phyloP scores from a whole-genome alignment of 2,888 invertebrate species.

The Hedychridium roseum region DNA sequence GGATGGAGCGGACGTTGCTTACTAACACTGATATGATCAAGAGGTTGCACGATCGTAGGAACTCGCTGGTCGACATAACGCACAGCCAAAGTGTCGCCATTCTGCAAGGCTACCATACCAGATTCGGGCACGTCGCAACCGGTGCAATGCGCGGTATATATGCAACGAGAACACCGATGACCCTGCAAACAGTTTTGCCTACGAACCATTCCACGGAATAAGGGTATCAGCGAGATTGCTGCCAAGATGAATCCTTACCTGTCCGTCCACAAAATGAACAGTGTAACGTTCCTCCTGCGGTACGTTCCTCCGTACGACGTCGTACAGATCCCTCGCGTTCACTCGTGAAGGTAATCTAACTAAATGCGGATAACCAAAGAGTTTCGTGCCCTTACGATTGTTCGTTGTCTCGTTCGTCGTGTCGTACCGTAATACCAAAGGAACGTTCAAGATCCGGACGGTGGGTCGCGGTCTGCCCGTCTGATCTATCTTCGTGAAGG shows the following conservation, averaged over 20 bases:
- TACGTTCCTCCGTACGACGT: slow-evolving; percentile 63
- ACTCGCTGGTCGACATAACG: slow-evolving; percentile 59
- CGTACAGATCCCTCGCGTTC: slow-evolving; percentile 65
- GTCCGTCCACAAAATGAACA: slow-evolving; percentile 68
- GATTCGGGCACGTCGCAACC: slow-evolving; percentile 67
- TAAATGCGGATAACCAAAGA: slow-evolving; percentile 68
- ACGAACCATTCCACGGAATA: too few relatives aligned
- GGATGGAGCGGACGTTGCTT: slow-evolving; percentile 65
- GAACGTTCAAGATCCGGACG: slow-evolving; percentile 65
- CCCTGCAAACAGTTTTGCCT: slow-evolving; percentile 65
- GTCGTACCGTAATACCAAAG: slow-evolving; percentile 68
- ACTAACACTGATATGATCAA: slow-evolving; percentile 66
- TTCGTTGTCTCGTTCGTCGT: slow-evolving; percentile 63
- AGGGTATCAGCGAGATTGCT: too few relatives aligned
- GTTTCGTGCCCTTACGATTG: slow-evolving; percentile 61
- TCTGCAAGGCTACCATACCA: slow-evolving; percentile 66
- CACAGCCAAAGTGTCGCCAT: slow-evolving; percentile 68
- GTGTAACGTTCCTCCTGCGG: slow-evolving; percentile 65
- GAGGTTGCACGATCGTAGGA: slow-evolving; percentile 56
- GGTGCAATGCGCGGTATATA: slow-evolving; percentile 67
- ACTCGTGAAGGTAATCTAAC: slow-evolving; percentile 67
- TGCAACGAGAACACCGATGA: slow-evolving; percentile 69
- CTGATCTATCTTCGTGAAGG: slow-evolving; percentile 57
- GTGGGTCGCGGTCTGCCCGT: slow-evolving; percentile 55
- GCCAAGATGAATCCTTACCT: slow-evolving; percentile 61